Evolutionary conservation across 2,888 invertebrate species (phyloP).

Genomic region (Oligia strigilis): DNA sequence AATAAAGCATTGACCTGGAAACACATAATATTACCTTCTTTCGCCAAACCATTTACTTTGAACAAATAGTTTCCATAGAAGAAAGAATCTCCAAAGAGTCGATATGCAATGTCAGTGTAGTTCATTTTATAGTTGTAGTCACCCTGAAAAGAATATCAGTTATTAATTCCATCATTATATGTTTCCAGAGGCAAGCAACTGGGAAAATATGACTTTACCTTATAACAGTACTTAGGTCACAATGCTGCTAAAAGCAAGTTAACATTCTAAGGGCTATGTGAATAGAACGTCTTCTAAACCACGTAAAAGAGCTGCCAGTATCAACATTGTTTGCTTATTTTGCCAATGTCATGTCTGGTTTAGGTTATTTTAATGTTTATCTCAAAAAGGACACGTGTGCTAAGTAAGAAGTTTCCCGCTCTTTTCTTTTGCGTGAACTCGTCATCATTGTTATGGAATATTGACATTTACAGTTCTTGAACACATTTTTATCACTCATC

Average conservation of each 20-base stretch:
- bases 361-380: neutral
- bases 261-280: neutral
- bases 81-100: slow-evolving; percentile 56
- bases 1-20: slow-evolving; percentile 30
- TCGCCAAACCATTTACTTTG: slow-evolving; percentile 40
- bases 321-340: neutral
- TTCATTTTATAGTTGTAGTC: slow-evolving; percentile 34
- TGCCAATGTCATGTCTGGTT: neutral
- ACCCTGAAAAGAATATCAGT: slow-evolving; percentile 46
- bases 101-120: slow-evolving; percentile 27
- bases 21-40: slow-evolving; percentile 59
- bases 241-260: neutral
- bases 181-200: neutral
- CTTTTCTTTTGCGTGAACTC: neutral
- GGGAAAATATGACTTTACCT: neutral
- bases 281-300: too few relatives aligned
- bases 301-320: neutral
- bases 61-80: slow-evolving; percentile 61
- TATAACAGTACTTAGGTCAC: neutral
- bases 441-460: neutral
- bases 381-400: neutral
- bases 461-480: neutral
- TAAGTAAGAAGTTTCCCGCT: neutral
- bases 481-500: neutral
- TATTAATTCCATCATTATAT: neutral